Evolutionary conservation across 2,888 invertebrate genomes (phyloP).

Genomic region (Plutella xylostella): DNA sequence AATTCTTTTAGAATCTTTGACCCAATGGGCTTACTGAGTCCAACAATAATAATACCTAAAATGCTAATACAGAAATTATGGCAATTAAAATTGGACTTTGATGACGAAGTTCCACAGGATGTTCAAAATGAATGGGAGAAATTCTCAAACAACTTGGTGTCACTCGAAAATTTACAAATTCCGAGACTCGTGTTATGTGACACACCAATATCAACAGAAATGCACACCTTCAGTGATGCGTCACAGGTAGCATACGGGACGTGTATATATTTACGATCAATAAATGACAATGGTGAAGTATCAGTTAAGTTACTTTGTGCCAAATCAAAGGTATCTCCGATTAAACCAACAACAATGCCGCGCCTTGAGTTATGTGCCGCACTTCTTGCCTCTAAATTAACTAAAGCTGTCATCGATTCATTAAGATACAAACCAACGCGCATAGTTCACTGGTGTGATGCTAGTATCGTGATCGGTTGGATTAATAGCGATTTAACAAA

Average conservation of each 20-base stretch:
- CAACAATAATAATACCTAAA: slow-evolving; percentile 6
- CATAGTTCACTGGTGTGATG: not conserved
- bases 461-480: not conserved
- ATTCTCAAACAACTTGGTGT: not conserved
- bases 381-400: not conserved
- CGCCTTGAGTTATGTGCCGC: not conserved
- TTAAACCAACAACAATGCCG: not conserved
- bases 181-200: slow-evolving; percentile 8
- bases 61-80: slow-evolving; percentile 11
- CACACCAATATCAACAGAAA: not conserved
- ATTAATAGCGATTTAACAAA: not conserved
- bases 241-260: slow-evolving; percentile 12
- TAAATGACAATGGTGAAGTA: not conserved
- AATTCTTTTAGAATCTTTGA: slow-evolving; percentile 5
- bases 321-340: slow-evolving; percentile 1
- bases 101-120: slow-evolving; percentile 9
- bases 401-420: not conserved
- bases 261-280: slow-evolving; percentile 7
- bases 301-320: not conserved
- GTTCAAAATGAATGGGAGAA: slow-evolving; percentile 6
- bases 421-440: not conserved
- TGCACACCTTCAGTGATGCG: slow-evolving; percentile 13
- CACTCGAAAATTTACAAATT: not conserved
- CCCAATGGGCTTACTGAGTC: slow-evolving; percentile 9
- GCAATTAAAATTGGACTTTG: slow-evolving; percentile 6